Evolutionary conservation across 2,797 vertebrate genomes (phyloP), one percentile per base, ranked within the genome.

Genomic region (Megaceryle alcyon): DNA sequence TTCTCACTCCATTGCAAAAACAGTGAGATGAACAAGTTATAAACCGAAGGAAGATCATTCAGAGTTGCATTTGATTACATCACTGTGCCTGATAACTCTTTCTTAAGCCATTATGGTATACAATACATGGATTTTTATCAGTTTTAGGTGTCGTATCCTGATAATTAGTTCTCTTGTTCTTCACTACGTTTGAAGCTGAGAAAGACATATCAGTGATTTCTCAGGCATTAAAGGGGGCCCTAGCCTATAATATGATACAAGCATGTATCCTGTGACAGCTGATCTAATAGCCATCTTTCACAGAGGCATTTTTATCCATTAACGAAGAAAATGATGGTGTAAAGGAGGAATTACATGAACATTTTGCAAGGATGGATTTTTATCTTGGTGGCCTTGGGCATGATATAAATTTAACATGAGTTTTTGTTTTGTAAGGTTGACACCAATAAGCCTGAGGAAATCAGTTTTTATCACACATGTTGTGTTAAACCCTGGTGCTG

Each of bases 381-480:
- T 60, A 83, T 37, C 70, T 86, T 57, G 56, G 59, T 90, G 63
- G 65, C 71, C 88, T 63, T 84, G 53, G 77, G 75, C 86, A 71
- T 8, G 29, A 63, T 25, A 54, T 10, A 48, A 95, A 90, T 90
- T 82, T 88, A 92, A 92, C 68, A 92, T 3, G 11, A 94, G 66
- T 85, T 66, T 91, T 88, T 86, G 44, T 94, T 94, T 82, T 41
- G 68, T 63, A 82, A 90, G 54, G 59, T 33, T 84, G 76, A 86
- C 65, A 84, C 23, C 63, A 75, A n/a, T 35, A 89, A 88, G 78
- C 73, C 70, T 56, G 70, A 88, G 68, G 77, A 94, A 79, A 85
- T 61, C 0, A 46, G 37, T 84, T 88, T 86, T 79, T 86, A 70
- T 53, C 60, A 72, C 37, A 63, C 46, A 31, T 19, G 54, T 79